Base-by-base conservation (phyloP, 2,888 invertebrate genomes). In the Homarus gammarus region DNA sequence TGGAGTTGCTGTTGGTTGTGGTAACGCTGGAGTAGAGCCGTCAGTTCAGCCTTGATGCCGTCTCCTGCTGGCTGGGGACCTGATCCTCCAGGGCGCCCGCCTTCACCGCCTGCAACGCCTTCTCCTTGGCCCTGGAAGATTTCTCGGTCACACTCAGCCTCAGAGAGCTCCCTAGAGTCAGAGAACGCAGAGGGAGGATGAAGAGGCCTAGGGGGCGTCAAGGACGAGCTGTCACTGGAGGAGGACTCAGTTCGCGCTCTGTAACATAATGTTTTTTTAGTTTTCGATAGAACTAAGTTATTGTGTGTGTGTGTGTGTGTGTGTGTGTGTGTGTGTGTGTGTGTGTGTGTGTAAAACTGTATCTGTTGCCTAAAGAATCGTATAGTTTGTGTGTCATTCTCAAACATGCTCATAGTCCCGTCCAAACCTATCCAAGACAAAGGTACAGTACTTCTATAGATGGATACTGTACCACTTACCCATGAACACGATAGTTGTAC, bases 151-250 rank as follows among this genome's bases (percentile, higher is more conserved):
- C 92, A 92, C 87, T 93, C 93, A 22, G 92, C 92, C 82, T 93
- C 93, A 10, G 93, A 93, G 64, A 93, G 89, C 81, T 93, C 93
- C 64, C 92, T 90, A 27, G 92, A 91, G 89, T 93, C 93, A 10
- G 93, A 92, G 91, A 93, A 93, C 2, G 92, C 92, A 12, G 92
- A 91, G 73, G 93, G 93, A 8, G 93, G 93, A 61, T 92, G 92
- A 31, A 93, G 92, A n/a, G 93, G 92, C 75, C 86, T 89, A 40
- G 84, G 92, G 18, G 89, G 88, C 15, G 88, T 88, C 75, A 88
- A 40, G 49, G 83, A 72, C 22, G 88, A 89, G 49, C 70, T 68
- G 44, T 89, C 88, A 33, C 88, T 89, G 15, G 88, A 89, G 56
- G 88, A 84, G 49, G 88, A 89, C 51, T 89, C 88, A 51, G 75